Conservation (phyloP, 2,888 invertebrate genomes). For the Adelognathus sp. region DNA sequence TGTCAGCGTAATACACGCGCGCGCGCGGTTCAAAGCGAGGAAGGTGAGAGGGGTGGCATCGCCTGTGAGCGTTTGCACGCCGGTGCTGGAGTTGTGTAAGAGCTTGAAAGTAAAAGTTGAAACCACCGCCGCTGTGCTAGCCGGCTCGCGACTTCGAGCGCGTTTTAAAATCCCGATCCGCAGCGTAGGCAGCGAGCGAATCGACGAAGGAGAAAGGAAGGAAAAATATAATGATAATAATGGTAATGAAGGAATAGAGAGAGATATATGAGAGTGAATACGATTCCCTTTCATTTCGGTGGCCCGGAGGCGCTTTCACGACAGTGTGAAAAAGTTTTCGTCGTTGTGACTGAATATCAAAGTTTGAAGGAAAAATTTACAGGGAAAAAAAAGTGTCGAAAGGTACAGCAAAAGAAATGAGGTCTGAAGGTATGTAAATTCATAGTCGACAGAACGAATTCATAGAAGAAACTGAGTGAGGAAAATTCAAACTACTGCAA, state of each 20-base stretch:
- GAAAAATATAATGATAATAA: constrained; percentile 18
- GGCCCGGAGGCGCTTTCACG: constrained; percentile 19
- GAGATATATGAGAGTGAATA: not conserved
- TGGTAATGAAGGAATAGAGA: constrained; percentile 34
- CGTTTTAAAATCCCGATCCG: constrained; percentile 79
- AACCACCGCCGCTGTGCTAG: constrained; percentile 69
- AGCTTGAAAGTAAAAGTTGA: constrained; percentile 81
- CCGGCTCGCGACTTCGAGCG: constrained; percentile 65
- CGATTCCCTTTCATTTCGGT: not conserved
- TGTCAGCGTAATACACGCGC: constrained; percentile 67
- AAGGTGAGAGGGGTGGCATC: constrained; percentile 50
- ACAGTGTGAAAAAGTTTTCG: not conserved
- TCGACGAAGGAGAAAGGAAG: constrained; percentile 53
- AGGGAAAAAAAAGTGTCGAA: too few relatives aligned
- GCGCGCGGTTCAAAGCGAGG: constrained; percentile 72
- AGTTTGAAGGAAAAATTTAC: too few relatives aligned
- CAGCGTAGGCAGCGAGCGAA: constrained; percentile 66
- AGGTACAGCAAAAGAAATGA: too few relatives aligned
- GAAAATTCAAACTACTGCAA: constrained; percentile 12
- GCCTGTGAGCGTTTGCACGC: constrained; percentile 47
- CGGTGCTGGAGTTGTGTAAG: constrained; percentile 78
- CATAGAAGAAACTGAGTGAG: not conserved
- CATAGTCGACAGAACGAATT: too few relatives aligned
- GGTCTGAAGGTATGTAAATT: too few relatives aligned
- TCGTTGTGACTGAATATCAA: too few relatives aligned